Conservation (phyloP, 2,888 invertebrate species). For the Eustalomyia histrio region DNA sequence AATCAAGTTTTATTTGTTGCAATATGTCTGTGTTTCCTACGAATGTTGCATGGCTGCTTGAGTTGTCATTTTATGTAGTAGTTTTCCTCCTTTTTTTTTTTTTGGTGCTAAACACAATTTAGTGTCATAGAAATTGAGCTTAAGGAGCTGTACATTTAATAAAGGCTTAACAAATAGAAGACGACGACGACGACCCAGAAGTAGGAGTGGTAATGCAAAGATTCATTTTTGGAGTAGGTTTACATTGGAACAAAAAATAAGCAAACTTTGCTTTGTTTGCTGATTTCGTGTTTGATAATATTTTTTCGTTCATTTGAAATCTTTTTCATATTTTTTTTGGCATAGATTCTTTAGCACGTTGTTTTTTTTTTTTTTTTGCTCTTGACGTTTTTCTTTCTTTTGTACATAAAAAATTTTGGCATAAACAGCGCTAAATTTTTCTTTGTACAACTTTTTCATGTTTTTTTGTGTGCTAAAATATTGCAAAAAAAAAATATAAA, state of each 20-base stretch:
- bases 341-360: conserved; percentile 37
- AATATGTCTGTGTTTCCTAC: neutral
- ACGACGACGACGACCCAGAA: neutral
- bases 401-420: conserved; percentile 24
- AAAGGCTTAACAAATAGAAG: conserved; percentile 12
- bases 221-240: conserved; percentile 14
- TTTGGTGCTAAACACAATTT: conserved; percentile 19
- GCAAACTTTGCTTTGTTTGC: conserved; percentile 28
- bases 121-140: conserved; percentile 13
- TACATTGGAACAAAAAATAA: conserved; percentile 2
- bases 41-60: neutral
- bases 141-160: conserved; percentile 18
- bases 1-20: neutral
- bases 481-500: neutral
- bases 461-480: conserved; percentile 23
- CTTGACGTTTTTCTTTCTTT: neutral
- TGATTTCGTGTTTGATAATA: conserved; percentile 50
- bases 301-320: conserved; percentile 10
- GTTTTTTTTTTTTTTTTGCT: neutral
- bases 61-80: neutral
- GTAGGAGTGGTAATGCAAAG: conserved; percentile 8
- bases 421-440: conserved; percentile 21
- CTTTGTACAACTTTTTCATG: conserved; percentile 34
- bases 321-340: conserved; percentile 24
- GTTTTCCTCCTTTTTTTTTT: too few species aligned